A percentile compares a stretch with the other conserved stretches of the same genome.
Conservation (phyloP, 2,113 vertebrate genomes). For the Corythornis cristatus region DNA sequence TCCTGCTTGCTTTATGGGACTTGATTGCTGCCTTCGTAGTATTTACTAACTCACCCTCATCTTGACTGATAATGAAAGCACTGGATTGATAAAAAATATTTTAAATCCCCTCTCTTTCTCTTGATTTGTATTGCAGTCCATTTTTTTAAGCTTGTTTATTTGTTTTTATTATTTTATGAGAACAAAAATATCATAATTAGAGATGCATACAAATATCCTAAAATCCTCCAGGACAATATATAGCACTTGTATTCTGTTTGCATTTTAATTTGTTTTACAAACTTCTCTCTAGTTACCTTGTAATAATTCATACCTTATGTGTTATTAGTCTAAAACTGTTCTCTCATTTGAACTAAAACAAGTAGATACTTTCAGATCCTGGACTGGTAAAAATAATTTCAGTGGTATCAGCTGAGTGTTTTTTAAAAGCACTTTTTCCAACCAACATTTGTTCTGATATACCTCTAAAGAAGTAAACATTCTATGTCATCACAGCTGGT, state of each 20-base stretch:
- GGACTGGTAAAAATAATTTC: neutral
- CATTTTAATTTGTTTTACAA: slow-evolving; percentile 35
- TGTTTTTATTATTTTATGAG: slow-evolving; percentile 32
- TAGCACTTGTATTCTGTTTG: slow-evolving; percentile 63
- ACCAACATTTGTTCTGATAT: slow-evolving; percentile 26
- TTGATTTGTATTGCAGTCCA: slow-evolving; percentile 56
- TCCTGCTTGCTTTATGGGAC: slow-evolving; percentile 40
- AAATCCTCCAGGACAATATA: neutral
- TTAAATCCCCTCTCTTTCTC: slow-evolving; percentile 62
- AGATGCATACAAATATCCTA: neutral
- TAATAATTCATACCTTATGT: neutral
- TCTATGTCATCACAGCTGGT: neutral
- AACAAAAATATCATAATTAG: slow-evolving; percentile 61
- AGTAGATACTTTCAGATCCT: neutral
- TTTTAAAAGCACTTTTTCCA: slow-evolving; percentile 11
- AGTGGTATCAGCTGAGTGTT: neutral
- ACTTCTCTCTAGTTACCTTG: neutral
- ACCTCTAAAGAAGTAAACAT: slow-evolving; percentile 63
- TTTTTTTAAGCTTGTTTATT: slow-evolving; percentile 4
- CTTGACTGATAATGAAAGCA: slow-evolving; percentile 62
- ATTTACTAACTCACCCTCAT: slow-evolving; percentile 43
- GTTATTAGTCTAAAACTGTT: neutral
- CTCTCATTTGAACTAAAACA: neutral
- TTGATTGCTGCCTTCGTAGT: slow-evolving; percentile 23
- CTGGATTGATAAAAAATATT: slow-evolving; percentile 56